A percentile compares a stretch with the other conserved stretches of the same genome.
phyloP scores from a whole-genome alignment of 2,797 vertebrate genomes.

The Catamblyrhynchus diadema region DNA sequence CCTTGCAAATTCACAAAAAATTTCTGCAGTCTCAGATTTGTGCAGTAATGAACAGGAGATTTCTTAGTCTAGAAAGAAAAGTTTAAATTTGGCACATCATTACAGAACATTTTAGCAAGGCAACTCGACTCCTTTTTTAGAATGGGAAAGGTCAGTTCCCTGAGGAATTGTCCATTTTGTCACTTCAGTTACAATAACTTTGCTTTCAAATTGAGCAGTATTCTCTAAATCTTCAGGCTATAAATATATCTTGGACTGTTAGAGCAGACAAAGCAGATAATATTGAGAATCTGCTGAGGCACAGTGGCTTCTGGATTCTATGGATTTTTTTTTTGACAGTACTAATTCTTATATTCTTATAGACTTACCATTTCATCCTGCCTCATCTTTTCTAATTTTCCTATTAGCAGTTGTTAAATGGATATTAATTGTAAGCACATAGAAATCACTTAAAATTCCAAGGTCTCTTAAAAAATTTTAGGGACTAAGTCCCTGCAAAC shows the following conservation, averaged over 20 bases:
- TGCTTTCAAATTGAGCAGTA: not conserved
- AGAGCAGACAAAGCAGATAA: not conserved
- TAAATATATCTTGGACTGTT: not conserved
- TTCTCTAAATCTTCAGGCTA: not conserved
- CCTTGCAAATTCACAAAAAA: not conserved
- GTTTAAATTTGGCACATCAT: not conserved
- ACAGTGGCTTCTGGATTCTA: not conserved
- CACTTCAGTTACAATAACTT: not conserved
- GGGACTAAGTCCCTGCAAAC: not conserved
- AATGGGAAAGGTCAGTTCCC: not conserved
- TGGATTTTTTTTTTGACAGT: not conserved
- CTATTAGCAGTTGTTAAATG: not conserved
- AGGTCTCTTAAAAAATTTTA: not conserved
- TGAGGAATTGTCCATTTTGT: not conserved
- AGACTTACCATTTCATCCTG: not conserved
- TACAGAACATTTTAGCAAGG: not conserved
- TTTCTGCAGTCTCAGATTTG: not conserved
- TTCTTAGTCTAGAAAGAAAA: not conserved
- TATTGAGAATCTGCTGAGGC: not conserved
- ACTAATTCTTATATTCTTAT: not conserved
- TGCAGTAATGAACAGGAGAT: not conserved
- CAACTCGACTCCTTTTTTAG: not conserved
- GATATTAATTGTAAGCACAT: not conserved
- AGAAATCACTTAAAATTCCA: not conserved
- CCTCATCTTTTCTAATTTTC: not conserved